phyloP scores from a whole-genome alignment of 2,113 vertebrate genomes.

The Vireo altiloquus region DNA sequence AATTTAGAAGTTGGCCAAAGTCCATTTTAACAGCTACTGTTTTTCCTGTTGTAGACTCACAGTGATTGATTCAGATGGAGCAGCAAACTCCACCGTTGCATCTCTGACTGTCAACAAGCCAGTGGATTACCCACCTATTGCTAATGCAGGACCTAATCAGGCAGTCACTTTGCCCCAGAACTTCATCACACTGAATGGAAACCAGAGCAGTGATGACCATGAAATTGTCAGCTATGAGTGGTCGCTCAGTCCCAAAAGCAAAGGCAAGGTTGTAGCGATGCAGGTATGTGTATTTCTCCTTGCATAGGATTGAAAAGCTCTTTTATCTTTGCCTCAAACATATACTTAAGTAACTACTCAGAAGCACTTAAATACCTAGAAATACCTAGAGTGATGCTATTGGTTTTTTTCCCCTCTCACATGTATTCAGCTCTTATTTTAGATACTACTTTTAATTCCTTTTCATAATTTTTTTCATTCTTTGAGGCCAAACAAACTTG shows the following conservation, averaged over 20 bases:
- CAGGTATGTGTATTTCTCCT: conserved; percentile 57
- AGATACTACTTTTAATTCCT: neutral
- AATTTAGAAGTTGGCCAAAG: neutral
- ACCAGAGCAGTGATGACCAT: conserved; percentile 79
- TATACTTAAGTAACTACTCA: neutral
- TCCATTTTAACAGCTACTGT: neutral
- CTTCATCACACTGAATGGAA: conserved; percentile 75
- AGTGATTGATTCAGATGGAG: conserved; percentile 77
- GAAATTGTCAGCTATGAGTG: conserved; percentile 77
- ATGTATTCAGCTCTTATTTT: neutral
- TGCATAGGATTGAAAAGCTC: neutral
- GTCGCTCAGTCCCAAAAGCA: conserved; percentile 73
- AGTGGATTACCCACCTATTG: conserved; percentile 70
- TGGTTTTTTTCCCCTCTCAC: neutral
- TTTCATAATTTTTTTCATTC: neutral
- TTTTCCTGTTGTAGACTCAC: conserved; percentile 71
- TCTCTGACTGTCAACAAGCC: conserved; percentile 63
- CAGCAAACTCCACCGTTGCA: conserved; percentile 70
- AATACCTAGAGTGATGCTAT: neutral
- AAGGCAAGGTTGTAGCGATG: conserved; percentile 72
- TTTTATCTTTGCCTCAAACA: neutral
- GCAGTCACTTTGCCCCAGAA: conserved; percentile 75
- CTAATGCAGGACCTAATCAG: conserved; percentile 73
- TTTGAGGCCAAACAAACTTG: neutral
- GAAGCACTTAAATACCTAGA: neutral